phyloP scores from a whole-genome alignment of 2,113 vertebrate species.

The Labrus mixtus region DNA sequence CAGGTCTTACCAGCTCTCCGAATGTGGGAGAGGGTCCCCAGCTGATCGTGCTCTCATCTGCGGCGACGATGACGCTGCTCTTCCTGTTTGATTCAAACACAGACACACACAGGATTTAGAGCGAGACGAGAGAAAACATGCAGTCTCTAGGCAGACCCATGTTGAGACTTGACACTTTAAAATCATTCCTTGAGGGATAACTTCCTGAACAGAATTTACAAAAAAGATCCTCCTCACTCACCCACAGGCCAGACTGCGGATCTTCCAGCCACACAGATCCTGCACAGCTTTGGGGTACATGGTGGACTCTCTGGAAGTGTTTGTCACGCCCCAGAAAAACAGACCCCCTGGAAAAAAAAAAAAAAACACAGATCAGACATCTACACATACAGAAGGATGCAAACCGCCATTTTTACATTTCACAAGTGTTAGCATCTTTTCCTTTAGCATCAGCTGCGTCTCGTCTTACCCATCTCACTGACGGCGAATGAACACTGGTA shows the following conservation, averaged over 20 bases:
- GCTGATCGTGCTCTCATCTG: conserved; percentile 97
- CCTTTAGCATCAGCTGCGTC: no score
- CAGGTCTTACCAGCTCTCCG: conserved; percentile 91
- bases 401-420: no score
- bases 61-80: conserved; percentile 94
- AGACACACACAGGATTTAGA: neutral
- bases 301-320: conserved; percentile 95
- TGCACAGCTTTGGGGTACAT: conserved; percentile 98
- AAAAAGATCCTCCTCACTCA: conserved; percentile 71
- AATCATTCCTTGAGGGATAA: neutral
- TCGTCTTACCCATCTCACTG: conserved; percentile 90
- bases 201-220: no score
- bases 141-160: neutral
- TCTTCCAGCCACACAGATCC: conserved; percentile 96
- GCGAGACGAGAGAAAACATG: neutral
- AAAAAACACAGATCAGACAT: neutral
- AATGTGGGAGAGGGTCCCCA: conserved; percentile 96
- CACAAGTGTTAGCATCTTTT: no score
- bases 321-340: conserved; percentile 98
- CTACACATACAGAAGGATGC: no score
- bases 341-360: conserved; percentile 85
- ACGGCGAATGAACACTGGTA: conserved; percentile 96
- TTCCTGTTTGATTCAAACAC: conserved; percentile 83
- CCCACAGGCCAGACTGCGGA: conserved; percentile 95
- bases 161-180: no score